These are phyloP conservation scores for Drosophila pallidifrons DNA, from an alignment of 1,140 invertebrate species.

Conservation along the genomic window DNA sequence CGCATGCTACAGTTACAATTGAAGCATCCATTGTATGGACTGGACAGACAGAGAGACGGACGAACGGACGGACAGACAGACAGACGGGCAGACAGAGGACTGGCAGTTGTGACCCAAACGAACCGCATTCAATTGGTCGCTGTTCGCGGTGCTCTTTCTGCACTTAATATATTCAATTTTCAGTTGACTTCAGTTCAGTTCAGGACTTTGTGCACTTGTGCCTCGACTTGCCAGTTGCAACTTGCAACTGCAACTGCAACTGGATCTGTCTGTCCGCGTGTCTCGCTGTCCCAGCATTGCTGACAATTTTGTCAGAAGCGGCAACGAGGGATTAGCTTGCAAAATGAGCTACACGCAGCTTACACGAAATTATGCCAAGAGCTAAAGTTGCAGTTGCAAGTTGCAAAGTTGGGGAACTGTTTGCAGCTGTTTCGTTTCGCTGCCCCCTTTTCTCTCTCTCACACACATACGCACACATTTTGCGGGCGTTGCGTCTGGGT, in stretches of 20 bases:
- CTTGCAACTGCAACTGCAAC: slow-evolving; percentile 22
- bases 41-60: neutral
- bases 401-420: too few relatives aligned
- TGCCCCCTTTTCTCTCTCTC: neutral
- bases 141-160: slow-evolving; percentile 18
- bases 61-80: neutral
- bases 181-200: slow-evolving; percentile 9
- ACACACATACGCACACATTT: slow-evolving; percentile 9
- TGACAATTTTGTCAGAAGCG: slow-evolving; percentile 42
- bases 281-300: neutral
- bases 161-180: slow-evolving; percentile 49
- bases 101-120: slow-evolving; percentile 17
- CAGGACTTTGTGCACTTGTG: slow-evolving; percentile 16
- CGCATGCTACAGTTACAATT: slow-evolving; percentile 55
- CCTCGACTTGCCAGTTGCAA: neutral
- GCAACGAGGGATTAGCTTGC: slow-evolving; percentile 19
- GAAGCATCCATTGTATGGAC: slow-evolving; percentile 44
- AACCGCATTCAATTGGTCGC: neutral
- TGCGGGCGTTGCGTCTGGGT: neutral
- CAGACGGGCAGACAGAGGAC: neutral
- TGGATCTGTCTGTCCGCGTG: neutral
- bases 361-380: slow-evolving; percentile 34
- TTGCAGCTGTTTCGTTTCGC: slow-evolving; percentile 7
- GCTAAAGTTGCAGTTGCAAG: neutral
- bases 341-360: slow-evolving; percentile 24